Conservation (phyloP, 2,113 vertebrate species). For the Chinchilla lanigera region DNA sequence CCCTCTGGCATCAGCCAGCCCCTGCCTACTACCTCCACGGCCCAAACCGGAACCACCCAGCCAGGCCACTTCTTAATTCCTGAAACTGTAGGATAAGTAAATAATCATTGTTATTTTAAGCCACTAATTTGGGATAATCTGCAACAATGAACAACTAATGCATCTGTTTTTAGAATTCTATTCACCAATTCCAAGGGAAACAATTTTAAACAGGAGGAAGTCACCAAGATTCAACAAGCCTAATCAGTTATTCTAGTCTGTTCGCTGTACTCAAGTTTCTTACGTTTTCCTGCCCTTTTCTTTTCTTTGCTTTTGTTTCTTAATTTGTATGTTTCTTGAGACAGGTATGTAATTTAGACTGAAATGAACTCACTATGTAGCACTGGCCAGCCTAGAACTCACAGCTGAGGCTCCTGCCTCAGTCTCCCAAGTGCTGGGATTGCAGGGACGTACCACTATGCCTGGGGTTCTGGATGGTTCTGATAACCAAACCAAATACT, state of each 20-base stretch:
- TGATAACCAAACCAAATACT: background rate
- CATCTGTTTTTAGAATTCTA: background rate
- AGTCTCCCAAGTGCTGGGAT: background rate
- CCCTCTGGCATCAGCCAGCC: background rate
- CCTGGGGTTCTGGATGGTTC: background rate
- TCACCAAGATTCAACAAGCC: background rate
- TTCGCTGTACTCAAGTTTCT: background rate
- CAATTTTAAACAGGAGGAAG: constrained; percentile 15
- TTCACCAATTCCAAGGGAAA: background rate
- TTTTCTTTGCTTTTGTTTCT: background rate
- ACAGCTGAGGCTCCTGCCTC: background rate
- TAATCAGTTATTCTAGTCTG: background rate
- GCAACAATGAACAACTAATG: background rate
- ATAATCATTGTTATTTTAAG: background rate
- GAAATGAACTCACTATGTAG: background rate
- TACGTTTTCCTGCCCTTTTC: background rate
- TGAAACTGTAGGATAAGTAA: background rate
- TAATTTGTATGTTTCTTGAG: background rate
- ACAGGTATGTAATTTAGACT: background rate
- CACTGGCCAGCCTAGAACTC: background rate
- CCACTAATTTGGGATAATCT: background rate
- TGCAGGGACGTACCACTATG: background rate
- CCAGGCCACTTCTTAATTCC: background rate
- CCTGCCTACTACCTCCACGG: too few species aligned
- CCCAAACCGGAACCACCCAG: background rate